phyloP scores from a whole-genome alignment of 2,797 vertebrate species.

The Pipistrellus pipistrellus region DNA sequence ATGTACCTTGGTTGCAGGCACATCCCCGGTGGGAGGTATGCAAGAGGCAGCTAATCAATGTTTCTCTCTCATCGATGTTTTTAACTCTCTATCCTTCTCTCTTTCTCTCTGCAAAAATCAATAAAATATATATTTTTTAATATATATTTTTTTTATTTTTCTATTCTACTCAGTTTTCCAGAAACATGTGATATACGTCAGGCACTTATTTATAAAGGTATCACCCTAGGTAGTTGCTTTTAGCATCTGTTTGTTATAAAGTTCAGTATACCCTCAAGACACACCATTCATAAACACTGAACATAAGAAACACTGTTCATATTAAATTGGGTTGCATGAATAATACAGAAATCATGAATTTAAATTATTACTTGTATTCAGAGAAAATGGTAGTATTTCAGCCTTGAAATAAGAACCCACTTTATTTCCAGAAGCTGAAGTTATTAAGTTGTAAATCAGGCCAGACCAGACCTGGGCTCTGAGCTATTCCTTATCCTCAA shows the following conservation, averaged over 20 bases:
- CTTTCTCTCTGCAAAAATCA: too few species aligned
- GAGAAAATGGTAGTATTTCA: slow-evolving; percentile 86
- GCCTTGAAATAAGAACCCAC: slow-evolving; percentile 86
- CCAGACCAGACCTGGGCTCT: slow-evolving; percentile 63
- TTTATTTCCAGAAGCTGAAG: slow-evolving; percentile 88
- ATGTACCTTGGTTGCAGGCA: too few species aligned
- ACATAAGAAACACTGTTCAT: slow-evolving; percentile 84
- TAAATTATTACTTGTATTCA: slow-evolving; percentile 87
- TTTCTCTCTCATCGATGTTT: too few species aligned
- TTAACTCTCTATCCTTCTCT: too few species aligned
- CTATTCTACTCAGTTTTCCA: slow-evolving; percentile 67
- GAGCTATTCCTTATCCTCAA: slow-evolving; percentile 72
- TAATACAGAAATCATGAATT: slow-evolving; percentile 88
- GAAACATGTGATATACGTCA: slow-evolving; percentile 76
- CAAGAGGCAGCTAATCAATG: too few species aligned
- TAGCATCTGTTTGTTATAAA: slow-evolving; percentile 85
- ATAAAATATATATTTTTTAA: too few species aligned
- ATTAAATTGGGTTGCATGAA: slow-evolving; percentile 87
- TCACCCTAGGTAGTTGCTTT: slow-evolving; percentile 77
- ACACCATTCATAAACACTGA: slow-evolving; percentile 85
- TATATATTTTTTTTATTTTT: background rate
- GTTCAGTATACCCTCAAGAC: slow-evolving; percentile 82
- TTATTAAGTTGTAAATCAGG: slow-evolving; percentile 89
- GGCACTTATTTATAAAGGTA: slow-evolving; percentile 70
- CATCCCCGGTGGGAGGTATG: too few species aligned